Evolutionary conservation across 1,140 invertebrate species (phyloP), one percentile per base, ranked within the genome.

Genomic region (Cyclina sinensis): DNA sequence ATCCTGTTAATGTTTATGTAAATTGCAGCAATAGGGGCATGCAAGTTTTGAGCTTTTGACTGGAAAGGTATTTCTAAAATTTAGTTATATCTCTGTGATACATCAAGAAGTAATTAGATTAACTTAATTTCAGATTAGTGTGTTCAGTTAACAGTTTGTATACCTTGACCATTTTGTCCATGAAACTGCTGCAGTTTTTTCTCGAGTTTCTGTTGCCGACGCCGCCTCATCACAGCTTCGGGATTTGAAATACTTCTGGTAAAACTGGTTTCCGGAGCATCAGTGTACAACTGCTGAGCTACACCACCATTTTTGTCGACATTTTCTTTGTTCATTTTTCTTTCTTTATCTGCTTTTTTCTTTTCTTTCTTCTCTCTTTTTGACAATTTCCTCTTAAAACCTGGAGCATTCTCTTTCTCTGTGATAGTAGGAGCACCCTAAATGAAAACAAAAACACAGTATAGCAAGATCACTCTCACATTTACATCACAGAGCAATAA

Each of bases 241-340:
- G 99, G 99, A 96, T 99, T 99, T 76, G 99, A 99, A 94, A 99
- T 99, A 90, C 98, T 99, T 89, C 99, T 96, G 24, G 99, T 99
- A 95, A 99, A 99, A 65, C 93, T 94, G 37, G 98, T 99, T 96
- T 99, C 99, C 30, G 99, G 99, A 89, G 99, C 96, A 96, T 99
- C 99, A 54, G 91, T 93, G 89, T 95, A 96, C 57, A 95, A 91
- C 59, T 95, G 92, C 57, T 94, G 92, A 3, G 94, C 95, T 18
- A 95, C 91, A 51, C 90, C 90, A 21, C 85, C 88, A 59, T 90
- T 88, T 27, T 92, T 88, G 24, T 89, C 91, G 37, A 88, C 79
- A 79, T 93, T 93, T 88, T 93, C 92, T 86, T 94, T 95, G 88
- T 97, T 97, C 96, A 98, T 98, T 86, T 98, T 96, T 95, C 91